Evolutionary conservation across 2,888 invertebrate genomes (phyloP), one percentile per base, ranked within the genome.

Genomic region (Macrosoma leucophasiata): DNA sequence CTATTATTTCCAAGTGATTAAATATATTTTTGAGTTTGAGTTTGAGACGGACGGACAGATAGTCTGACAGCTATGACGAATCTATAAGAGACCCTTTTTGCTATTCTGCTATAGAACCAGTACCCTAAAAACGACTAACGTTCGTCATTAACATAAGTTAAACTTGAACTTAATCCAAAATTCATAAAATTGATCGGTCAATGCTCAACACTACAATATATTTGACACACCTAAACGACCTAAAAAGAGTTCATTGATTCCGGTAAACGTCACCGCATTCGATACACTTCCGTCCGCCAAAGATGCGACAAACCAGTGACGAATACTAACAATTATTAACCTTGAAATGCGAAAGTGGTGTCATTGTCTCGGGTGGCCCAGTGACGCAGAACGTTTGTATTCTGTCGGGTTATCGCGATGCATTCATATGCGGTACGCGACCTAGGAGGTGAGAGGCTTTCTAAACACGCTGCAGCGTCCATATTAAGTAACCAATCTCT

Each of bases 231-330:
- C 54, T 43, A 46, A 36, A 39, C 55, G 71, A 65, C 74, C 74
- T 48, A 66, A 55, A 73, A 66, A 74, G 54, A 59, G 75, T 70
- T 73, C 77, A 70, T 63, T 71, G 71, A 63, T 67, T 74, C 72
- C 67, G 67, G 74, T 67, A 72, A 73, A 75, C n/a, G n/a, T n/a
- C n/a, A n/a, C n/a, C 66, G 62, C 69, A 65, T 66, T 69, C 52
- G 61, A 50, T 56, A 50, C 59, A 59, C 69, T 74, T 76, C 75
- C 75, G 73, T 60, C 58, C 63, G 52, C 55, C 57, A 54, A 63
- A 64, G 62, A 66, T 62, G 59, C 61, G 26, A 33, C 43, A 46
- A 43, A 48, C 55, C 48, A 46, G 48, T 49, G 48, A 45, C 64
- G 77, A 66, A 77, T 77, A 77, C 64, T 42, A 54, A 55, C 33